A percentile compares a stretch with the other conserved stretches of the same genome.
Evolutionary conservation across 2,113 vertebrate species (phyloP).

Genomic region (Siphamia tubifer): DNA sequence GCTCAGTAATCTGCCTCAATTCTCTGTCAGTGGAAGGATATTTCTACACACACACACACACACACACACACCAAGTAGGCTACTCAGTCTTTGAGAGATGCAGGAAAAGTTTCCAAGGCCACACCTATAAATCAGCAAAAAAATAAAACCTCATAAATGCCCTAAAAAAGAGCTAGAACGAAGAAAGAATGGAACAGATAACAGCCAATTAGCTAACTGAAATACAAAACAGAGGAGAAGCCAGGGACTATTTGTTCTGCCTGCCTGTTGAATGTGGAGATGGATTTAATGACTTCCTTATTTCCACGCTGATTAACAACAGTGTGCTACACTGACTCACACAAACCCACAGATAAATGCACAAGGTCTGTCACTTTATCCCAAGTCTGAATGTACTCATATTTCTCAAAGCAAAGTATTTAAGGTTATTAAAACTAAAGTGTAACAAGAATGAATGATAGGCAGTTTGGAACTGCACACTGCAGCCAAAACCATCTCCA

Average conservation of each 20-base stretch:
- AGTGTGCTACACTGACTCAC: slow-evolving; percentile 30
- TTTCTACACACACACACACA: slow-evolving; percentile 9
- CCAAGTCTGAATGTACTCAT: not conserved
- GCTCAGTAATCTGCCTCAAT: slow-evolving; percentile 23
- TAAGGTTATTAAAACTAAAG: not conserved
- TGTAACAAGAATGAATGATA: not conserved
- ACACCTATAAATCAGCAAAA: slow-evolving; percentile 49
- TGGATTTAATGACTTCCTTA: slow-evolving; percentile 55
- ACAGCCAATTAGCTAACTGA: slow-evolving; percentile 7
- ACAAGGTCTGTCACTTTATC: not conserved
- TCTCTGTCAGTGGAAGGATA: slow-evolving; percentile 32
- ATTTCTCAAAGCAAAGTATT: not conserved
- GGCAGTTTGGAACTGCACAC: not conserved
- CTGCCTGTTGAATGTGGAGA: slow-evolving; percentile 42
- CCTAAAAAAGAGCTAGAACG: not conserved
- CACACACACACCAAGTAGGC: not conserved
- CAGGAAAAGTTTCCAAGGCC: slow-evolving; percentile 20
- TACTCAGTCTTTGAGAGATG: slow-evolving; percentile 30
- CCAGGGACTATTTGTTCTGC: slow-evolving; percentile 14
- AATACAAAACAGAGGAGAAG: slow-evolving; percentile 8
- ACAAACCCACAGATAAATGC: slow-evolving; percentile 10
- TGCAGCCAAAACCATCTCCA: not conserved
- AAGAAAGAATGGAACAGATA: slow-evolving; percentile 8
- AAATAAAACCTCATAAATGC: slow-evolving; percentile 28
- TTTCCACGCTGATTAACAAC: slow-evolving; percentile 49